Evolutionary conservation across 2,113 vertebrate genomes (phyloP).

Genomic region (Seriola quinqueradiata): DNA sequence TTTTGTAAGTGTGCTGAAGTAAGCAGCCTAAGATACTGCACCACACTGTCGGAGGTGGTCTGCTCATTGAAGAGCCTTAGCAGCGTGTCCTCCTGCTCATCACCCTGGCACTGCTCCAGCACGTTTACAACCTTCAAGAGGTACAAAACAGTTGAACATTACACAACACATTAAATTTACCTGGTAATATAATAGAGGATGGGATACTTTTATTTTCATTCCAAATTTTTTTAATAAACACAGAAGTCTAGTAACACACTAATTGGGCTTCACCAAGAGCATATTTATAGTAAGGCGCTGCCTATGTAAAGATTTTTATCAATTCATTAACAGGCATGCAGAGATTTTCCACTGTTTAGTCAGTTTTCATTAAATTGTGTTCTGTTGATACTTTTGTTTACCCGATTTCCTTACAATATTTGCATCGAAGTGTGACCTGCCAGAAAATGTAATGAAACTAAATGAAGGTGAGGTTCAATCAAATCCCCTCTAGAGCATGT

Average conservation of each 20-base stretch:
- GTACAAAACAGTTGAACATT: not conserved
- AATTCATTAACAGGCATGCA: not conserved
- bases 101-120: conserved; percentile 83
- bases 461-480: too few species aligned
- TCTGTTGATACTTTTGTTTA: not conserved
- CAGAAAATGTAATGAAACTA: not conserved
- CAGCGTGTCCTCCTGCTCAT: conserved; percentile 77
- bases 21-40: conserved; percentile 88
- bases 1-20: conserved; percentile 88
- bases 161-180: not conserved
- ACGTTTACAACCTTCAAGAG: conserved; percentile 83
- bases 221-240: not conserved
- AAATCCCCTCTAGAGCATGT: not conserved
- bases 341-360: not conserved
- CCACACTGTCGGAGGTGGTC: conserved; percentile 81
- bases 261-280: not conserved
- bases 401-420: not conserved
- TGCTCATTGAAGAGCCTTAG: conserved; percentile 86
- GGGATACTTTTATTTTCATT: too few species aligned
- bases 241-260: not conserved
- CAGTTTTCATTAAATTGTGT: not conserved
- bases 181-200: too few species aligned
- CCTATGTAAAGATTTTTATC: not conserved
- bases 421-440: not conserved
- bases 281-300: not conserved